Evolutionary conservation across 2,888 invertebrate genomes (phyloP), one percentile per base, ranked within the genome.

Genomic region (Argyresthia goedartella): DNA sequence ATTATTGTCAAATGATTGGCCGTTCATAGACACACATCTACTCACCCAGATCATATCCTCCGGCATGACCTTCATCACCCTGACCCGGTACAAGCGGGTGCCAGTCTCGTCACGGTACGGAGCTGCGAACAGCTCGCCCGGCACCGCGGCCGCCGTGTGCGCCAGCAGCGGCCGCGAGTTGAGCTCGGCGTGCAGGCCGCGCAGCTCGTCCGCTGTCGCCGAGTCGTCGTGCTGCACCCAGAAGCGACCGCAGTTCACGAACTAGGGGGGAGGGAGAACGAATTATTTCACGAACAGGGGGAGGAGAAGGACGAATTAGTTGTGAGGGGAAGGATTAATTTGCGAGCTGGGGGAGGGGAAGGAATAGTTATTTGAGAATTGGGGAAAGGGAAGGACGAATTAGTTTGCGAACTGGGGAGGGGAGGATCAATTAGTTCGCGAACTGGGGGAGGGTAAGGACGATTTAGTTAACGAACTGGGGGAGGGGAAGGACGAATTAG

Each of bases 211-310:
- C 8, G 61, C 62, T 0, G 82, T 81, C 0, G 85, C 79, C 0
- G 81, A 75, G 54, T 90, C 88, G 34, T 76, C 74, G 58, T 89
- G 80, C 53, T 89, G 90, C 9, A 88, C 91, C 91, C 91, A 94
- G 73, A 94, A 94, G 63, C 90, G 89, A 52, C 90, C 88, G 15
- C 92, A 89, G 66, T 89, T 88, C 13, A 88, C 73, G 46, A 46
- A 46, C 46, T 46, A 33, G 33, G 33, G 33, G 46, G 9, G 33
- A 53, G 53, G 45, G 13, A 25, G 25, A 25, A 25, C 25, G 25
- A 25, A 25, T 25, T 25, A 25, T 2, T 25, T 25, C 6, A 6
- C 25, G 25, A 25, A 25, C 25, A 25, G 25, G 25, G 25, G 6
- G 25, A 25, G 25, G 6, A 25, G 25, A 25, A 25, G 2, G 25